Evolutionary conservation across 2,113 vertebrate genomes (phyloP).

Genomic region (Syrrhaptes paradoxus): DNA sequence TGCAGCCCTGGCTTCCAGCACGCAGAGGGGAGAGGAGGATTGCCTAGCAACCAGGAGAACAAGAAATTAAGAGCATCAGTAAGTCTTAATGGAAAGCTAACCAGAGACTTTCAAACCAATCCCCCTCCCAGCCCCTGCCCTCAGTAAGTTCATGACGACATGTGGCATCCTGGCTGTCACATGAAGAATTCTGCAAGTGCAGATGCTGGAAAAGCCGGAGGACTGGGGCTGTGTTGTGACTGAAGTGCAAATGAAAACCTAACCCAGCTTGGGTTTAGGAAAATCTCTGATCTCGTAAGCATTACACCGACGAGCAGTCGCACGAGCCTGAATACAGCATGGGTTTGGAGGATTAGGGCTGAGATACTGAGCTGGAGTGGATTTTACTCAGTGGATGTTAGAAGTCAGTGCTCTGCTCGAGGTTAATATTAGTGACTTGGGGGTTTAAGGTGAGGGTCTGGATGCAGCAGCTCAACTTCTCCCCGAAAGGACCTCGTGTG

Average conservation of each 20-base stretch:
- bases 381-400: neutral
- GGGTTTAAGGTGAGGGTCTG: neutral
- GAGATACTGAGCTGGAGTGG: neutral
- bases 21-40: neutral
- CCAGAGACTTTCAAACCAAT: constrained; percentile 23
- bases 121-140: neutral
- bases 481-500: neutral
- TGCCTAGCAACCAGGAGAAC: constrained; percentile 66
- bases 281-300: neutral
- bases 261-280: neutral
- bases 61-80: constrained; percentile 62
- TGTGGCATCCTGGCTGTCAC: neutral
- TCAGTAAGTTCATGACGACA: neutral
- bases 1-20: constrained; percentile 21
- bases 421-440: neutral
- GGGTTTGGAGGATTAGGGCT: neutral
- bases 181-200: neutral
- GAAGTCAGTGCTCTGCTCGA: neutral
- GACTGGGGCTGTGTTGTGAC: neutral
- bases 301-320: neutral
- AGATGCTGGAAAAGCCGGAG: neutral
- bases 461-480: neutral
- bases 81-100: constrained; percentile 61
- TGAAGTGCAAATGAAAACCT: neutral
- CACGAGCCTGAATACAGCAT: neutral